These are phyloP conservation scores for Chesias legatella DNA, from an alignment of 2,888 invertebrate genomes.

Conservation along the genomic window DNA sequence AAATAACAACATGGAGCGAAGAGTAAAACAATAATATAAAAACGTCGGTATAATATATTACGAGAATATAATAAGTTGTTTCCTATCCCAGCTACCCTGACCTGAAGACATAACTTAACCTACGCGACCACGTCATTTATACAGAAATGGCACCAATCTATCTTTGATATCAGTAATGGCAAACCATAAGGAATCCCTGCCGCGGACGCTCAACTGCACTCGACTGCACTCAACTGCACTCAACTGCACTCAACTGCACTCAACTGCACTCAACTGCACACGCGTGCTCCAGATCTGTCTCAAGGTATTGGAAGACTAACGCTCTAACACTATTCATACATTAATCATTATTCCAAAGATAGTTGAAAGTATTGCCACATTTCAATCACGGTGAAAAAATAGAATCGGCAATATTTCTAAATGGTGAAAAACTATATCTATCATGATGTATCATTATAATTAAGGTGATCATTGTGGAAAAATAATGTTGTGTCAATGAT, in stretches of 20 bases:
- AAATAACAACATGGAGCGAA: constrained; percentile 57
- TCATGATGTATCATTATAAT: constrained; percentile 47
- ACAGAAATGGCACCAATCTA: constrained; percentile 80
- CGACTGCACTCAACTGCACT: constrained; percentile 5
- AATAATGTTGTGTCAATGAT: constrained; percentile 55
- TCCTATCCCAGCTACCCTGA: constrained; percentile 77
- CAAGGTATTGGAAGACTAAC: constrained; percentile 79
- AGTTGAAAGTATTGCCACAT: constrained; percentile 46
- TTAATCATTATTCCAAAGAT: constrained; percentile 65
- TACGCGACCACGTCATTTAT: constrained; percentile 76
- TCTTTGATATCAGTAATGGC: constrained; percentile 80
- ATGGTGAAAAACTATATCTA: constrained; percentile 49
- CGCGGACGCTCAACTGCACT: constrained; percentile 52
- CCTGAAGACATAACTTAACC: constrained; percentile 78
- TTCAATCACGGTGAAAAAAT: constrained; percentile 46
- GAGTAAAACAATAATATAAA: constrained; percentile 52
- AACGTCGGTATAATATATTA: constrained; percentile 57
- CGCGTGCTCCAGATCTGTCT: constrained; percentile 54
- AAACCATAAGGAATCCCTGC: constrained; percentile 77
- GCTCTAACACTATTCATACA: constrained; percentile 70
- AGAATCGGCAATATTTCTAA: constrained; percentile 55
- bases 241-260: background rate
- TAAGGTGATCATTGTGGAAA: constrained; percentile 45
- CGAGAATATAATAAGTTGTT: constrained; percentile 52
- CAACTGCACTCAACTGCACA: constrained; percentile 33